Percentiles rank a stretch among this genome's conserved stretches.
phyloP scores from a whole-genome alignment of 2,113 vertebrate species.

The Rhombomys opimus region DNA sequence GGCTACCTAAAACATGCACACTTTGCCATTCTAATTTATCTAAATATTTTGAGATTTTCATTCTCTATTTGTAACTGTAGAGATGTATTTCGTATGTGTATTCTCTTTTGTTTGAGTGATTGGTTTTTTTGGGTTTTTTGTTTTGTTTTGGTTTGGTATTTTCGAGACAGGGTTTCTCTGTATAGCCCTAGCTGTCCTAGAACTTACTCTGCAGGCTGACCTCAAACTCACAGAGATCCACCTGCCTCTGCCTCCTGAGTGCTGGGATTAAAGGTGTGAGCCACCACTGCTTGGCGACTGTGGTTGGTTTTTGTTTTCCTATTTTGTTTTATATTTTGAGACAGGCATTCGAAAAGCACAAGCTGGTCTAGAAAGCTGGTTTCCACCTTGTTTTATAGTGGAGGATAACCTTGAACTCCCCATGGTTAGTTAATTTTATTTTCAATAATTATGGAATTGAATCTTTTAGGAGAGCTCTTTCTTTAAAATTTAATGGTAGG shows the following conservation, averaged over 20 bases:
- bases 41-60: constrained; percentile 39
- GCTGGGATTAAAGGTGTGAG: too few species aligned
- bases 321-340: too few species aligned
- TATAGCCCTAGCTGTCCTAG: too few species aligned
- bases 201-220: too few species aligned
- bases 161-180: neutral
- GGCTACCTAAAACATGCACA: neutral
- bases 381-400: neutral
- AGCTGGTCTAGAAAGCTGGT: neutral
- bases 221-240: too few species aligned
- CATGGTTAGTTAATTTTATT: constrained; percentile 41
- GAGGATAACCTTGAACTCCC: neutral
- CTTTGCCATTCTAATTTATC: constrained; percentile 31
- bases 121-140: neutral
- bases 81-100: neutral
- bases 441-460: constrained; percentile 45
- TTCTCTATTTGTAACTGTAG: constrained; percentile 34
- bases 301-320: too few species aligned
- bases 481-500: constrained; percentile 52
- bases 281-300: too few species aligned
- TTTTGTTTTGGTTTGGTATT: neutral
- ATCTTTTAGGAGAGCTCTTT: constrained; percentile 7
- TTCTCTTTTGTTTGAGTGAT: neutral
- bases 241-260: too few species aligned
- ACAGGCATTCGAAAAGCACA: neutral